Evolutionary conservation across 2,113 vertebrate genomes (phyloP).

Genomic region (Pleuronectes platessa): DNA sequence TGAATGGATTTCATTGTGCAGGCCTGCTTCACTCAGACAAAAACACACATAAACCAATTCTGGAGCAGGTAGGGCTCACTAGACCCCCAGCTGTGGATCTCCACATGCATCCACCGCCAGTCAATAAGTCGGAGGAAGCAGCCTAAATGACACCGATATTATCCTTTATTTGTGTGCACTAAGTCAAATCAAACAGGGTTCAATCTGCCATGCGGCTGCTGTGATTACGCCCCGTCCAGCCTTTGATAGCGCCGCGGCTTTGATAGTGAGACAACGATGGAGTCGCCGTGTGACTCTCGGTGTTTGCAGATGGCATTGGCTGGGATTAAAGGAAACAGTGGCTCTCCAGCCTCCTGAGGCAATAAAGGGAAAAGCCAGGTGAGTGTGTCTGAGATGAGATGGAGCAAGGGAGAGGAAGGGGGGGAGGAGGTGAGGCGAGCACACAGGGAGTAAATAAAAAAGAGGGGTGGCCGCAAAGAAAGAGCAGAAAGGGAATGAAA

Average conservation of each 20-base stretch:
- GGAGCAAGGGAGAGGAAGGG: conserved; percentile 57
- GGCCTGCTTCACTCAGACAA: conserved; percentile 45
- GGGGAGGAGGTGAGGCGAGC: conserved; percentile 53
- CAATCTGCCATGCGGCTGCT: conserved; percentile 69
- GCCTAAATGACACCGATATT: conserved; percentile 77
- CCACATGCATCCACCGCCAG: conserved; percentile 62
- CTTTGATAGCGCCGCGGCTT: conserved; percentile 73
- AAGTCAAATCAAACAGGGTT: conserved; percentile 80
- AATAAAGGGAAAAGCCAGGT: conserved; percentile 75
- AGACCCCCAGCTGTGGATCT: conserved; percentile 69
- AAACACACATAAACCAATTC: conserved; percentile 49
- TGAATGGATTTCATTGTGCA: conserved; percentile 63
- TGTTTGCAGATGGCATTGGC: conserved; percentile 81
- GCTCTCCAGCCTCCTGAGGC: conserved; percentile 80
- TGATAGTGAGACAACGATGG: conserved; percentile 74
- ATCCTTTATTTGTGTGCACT: conserved; percentile 78
- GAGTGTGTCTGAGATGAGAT: conserved; percentile 77
- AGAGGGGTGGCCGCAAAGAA: conserved; percentile 49
- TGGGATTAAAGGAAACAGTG: conserved; percentile 78
- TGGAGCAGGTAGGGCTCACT: conserved; percentile 37
- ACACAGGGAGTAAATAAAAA: conserved; percentile 75
- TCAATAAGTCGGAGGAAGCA: conserved; percentile 76
- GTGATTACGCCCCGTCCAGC: conserved; percentile 73
- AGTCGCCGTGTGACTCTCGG: conserved; percentile 69
- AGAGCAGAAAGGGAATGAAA: conserved; percentile 62